Base-by-base conservation (phyloP, 2,888 invertebrate genomes). In the Bellardia bayeri region DNA sequence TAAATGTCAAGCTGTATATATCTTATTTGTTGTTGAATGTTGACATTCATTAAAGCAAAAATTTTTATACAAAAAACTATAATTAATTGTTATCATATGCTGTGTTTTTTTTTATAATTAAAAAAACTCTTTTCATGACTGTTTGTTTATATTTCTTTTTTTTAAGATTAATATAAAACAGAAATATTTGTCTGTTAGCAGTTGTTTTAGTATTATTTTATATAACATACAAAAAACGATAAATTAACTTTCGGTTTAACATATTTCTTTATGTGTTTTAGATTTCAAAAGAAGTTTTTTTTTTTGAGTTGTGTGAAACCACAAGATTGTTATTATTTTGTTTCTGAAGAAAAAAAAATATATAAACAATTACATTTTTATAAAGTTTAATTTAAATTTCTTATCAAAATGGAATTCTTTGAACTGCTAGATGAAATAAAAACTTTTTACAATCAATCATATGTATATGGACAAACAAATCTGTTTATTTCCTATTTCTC, bases 1-100 rank as follows among this genome's bases (percentile, higher is more conserved):
- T 75, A 63, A 75, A 80, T 85, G 75, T 63, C 80, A 85, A 54
- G 64, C 54, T 40, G 33, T 49, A 58, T 72, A 4, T 37, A 5
- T 49, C 54, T 66, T 56, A 45, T 76, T 82, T 56, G 37, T 82
- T 82, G n/a, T n/a, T 82, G 63, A 30, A 75, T 80, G 80, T 80
- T 85, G 80, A 75, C 74, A 85, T 85, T 74, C 61, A 74, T 61
- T n/a, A 45, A 64, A 16, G 14, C 51, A 49, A 68, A 68, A 30
- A 63, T n/a, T n/a, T n/a, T n/a, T n/a, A n/a, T n/a, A n/a, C n/a
- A n/a, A n/a, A 23, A 23, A 0, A 23, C 1, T 23, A 74, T 64
- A 76, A 51, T 63, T 63, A 82, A 68, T 58, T 76, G 54, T 83
- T 71, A 76, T 76, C 82, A 37, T 56, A 45, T 69, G 71, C n/a